Evolutionary conservation across 1,140 invertebrate genomes (phyloP), one percentile per base, ranked within the genome.

Genomic region (Spodoptera litura): DNA sequence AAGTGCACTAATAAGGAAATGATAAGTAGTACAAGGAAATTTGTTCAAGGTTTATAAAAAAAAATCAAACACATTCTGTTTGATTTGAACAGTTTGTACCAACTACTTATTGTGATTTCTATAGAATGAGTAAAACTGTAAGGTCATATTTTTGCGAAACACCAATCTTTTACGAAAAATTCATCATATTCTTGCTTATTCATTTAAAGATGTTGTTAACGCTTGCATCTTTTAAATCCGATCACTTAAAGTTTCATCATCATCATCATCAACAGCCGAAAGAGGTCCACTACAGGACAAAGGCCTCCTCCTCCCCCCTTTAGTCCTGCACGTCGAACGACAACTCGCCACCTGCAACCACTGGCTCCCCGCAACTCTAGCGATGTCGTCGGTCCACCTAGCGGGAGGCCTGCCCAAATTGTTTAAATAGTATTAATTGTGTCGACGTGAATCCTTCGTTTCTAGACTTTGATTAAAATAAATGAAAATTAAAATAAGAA

Each of bases 1-100:
- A 31, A 59, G 56, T 59, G 25, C 58, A 61, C 15, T 38, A 49
- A 66, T 66, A 66, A 66, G 62, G 62, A 66, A 66, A 5, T 12
- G 10, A 66, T 20, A 49, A 66, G 9, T 49, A 25, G 15, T 20
- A 20, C 38, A 12, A 66, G 38, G 13, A 66, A 49, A 61, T 35
- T 35, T 35, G 62, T 15, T 10, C 38, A 66, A 66, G 44, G n/a
- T 66, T 31, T 12, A 35, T 20, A 49, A 49, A 64, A 49, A 64
- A 25, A 66, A 11, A 49, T 66, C 15, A 25, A 11, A 10, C 12
- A 38, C 15, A 49, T 25, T 49, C 15, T 25, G 10, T 12, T 56
- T 20, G 6, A 56, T 20, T 20, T 56, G 15, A 20, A 56, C 13
- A 20, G 20, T 44, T 20, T 6, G n/a, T 20, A 15, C 55, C 4